Percentiles rank a stretch among this genome's conserved stretches.
Evolutionary conservation across 2,888 invertebrate genomes (phyloP).

Genomic region (Cryptus armator): DNA sequence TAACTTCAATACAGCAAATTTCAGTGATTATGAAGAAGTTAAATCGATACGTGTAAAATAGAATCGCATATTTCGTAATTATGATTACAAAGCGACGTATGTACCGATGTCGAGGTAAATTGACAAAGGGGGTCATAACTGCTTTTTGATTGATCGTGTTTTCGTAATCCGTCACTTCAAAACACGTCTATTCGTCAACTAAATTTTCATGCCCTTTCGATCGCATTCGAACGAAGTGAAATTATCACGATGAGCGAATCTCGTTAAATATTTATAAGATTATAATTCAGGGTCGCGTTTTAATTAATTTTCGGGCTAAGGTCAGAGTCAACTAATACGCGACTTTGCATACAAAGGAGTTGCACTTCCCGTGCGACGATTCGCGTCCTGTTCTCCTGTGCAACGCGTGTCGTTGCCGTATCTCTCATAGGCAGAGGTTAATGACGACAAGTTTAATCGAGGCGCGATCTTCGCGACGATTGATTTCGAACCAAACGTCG

Average conservation of each 20-base stretch:
- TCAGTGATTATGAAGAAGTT: neutral
- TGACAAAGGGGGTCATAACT: conserved; percentile 13
- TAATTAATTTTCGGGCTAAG: conserved; percentile 72
- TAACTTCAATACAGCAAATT: neutral
- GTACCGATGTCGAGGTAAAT: neutral
- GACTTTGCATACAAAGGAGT: conserved; percentile 71
- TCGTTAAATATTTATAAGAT: conserved; percentile 24
- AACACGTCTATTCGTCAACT: conserved; percentile 20
- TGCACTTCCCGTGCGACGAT: conserved; percentile 67
- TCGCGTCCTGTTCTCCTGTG: conserved; percentile 57
- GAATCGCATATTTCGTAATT: neutral
- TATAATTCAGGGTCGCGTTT: conserved; percentile 65
- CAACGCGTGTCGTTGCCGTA: conserved; percentile 10
- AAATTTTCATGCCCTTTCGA: conserved; percentile 32
- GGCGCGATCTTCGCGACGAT: neutral
- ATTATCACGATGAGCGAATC: conserved; percentile 28
- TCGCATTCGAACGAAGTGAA: conserved; percentile 38
- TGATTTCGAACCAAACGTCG: neutral
- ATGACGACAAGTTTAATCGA: conserved; percentile 13
- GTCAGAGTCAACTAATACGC: conserved; percentile 72
- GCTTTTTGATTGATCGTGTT: conserved; percentile 7
- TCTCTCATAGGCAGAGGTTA: conserved; percentile 6
- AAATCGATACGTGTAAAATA: neutral
- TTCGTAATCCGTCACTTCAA: neutral
- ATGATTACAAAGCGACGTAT: neutral